Percentiles rank a stretch among this genome's conserved stretches.
Conservation (phyloP, 2,113 vertebrate genomes). For the Coptodon rendalli region DNA sequence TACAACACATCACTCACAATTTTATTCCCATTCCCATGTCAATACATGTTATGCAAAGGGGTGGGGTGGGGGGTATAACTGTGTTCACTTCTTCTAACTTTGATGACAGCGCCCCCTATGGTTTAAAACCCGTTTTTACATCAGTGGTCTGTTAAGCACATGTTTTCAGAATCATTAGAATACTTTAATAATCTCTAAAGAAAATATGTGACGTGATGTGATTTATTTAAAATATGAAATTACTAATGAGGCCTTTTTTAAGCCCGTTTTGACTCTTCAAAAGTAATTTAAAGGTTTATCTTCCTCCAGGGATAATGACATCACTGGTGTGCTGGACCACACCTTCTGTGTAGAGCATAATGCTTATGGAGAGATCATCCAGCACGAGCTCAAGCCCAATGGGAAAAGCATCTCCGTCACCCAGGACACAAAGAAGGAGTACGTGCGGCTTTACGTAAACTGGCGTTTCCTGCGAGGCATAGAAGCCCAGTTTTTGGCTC, state of each 20-base stretch:
- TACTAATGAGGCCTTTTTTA: not conserved
- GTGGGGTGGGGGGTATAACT: not conserved
- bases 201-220: not conserved
- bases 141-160: not conserved
- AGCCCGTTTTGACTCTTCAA: not conserved
- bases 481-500: conserved; percentile 95
- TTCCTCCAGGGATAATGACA: conserved; percentile 89
- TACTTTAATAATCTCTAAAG: not conserved
- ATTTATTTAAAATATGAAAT: not conserved
- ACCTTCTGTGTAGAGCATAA: conserved; percentile 99
- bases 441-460: conserved; percentile 97
- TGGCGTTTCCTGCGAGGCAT: conserved; percentile 99
- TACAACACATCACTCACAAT: not conserved
- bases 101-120: conserved; percentile 21
- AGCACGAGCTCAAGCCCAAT: conserved; percentile 97
- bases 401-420: conserved; percentile 93
- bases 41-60: not conserved
- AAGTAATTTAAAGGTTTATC: not conserved
- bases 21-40: not conserved
- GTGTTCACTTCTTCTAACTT: not conserved
- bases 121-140: not conserved
- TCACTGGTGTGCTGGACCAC: conserved; percentile 96
- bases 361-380: conserved; percentile 96
- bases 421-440: conserved; percentile 98
- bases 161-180: not conserved